These are phyloP conservation scores for Cuculus canorus DNA, from an alignment of 2,797 vertebrate species.

Conservation along the genomic window DNA sequence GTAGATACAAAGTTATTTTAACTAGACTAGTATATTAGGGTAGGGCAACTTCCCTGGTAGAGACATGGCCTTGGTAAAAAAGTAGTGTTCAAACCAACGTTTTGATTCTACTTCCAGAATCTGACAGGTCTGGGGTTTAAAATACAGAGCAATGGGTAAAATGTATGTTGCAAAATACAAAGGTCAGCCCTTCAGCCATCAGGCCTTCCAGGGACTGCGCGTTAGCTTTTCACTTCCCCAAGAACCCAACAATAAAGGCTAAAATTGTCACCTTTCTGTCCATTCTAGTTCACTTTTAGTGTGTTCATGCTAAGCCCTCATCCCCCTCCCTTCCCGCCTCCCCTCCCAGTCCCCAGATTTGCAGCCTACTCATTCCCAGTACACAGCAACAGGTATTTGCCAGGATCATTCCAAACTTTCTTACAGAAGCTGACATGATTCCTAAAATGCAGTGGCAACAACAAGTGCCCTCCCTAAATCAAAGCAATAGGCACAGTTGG, in stretches of 20 bases:
- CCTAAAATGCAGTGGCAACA: constrained; percentile 69
- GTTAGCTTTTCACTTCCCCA: constrained; percentile 55
- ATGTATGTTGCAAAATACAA: constrained; percentile 51
- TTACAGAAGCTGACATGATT: constrained; percentile 65
- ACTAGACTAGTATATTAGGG: neutral
- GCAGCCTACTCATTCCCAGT: constrained; percentile 48
- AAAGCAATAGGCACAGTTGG: constrained; percentile 80
- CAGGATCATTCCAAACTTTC: constrained; percentile 26
- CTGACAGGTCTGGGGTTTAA: constrained; percentile 40
- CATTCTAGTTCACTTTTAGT: constrained; percentile 29
- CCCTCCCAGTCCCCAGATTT: constrained; percentile 8
- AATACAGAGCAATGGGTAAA: constrained; percentile 59
- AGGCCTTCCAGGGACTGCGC: constrained; percentile 62
- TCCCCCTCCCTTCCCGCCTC: constrained; percentile 14
- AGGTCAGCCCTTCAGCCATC: constrained; percentile 66
- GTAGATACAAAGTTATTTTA: neutral
- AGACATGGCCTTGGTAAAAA: constrained; percentile 61
- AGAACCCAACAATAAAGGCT: constrained; percentile 61
- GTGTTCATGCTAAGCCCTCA: constrained; percentile 36
- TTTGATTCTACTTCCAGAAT: constrained; percentile 44
- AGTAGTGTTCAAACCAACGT: constrained; percentile 57
- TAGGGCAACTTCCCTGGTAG: constrained; percentile 56
- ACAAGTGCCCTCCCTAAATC: constrained; percentile 70
- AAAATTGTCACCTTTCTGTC: constrained; percentile 62
- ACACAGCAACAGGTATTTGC: constrained; percentile 50